These are phyloP conservation scores for Barbus barbus DNA, from an alignment of 2,113 vertebrate genomes.

Conservation along the genomic window DNA sequence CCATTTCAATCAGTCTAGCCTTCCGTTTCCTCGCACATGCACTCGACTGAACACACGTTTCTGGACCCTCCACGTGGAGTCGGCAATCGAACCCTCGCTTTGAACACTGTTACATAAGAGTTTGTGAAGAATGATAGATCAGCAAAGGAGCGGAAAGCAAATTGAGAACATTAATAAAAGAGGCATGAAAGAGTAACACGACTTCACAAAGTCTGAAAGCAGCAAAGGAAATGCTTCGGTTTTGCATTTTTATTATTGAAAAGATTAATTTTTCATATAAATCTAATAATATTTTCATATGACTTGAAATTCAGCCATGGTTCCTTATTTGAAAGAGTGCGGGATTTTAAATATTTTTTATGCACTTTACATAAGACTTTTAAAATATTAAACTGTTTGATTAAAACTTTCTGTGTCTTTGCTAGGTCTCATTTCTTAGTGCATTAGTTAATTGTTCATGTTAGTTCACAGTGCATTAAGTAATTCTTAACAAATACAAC, in stretches of 20 bases:
- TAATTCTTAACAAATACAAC: neutral
- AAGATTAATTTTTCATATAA: neutral
- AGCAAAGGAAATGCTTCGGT: neutral
- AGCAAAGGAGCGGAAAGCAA: neutral
- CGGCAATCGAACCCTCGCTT: neutral
- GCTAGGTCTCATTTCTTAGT: neutral
- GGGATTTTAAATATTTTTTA: neutral
- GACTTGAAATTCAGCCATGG: neutral
- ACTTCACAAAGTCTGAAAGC: neutral
- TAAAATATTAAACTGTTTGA: neutral
- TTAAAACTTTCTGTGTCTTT: neutral
- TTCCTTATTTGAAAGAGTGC: neutral
- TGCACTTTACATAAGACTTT: neutral
- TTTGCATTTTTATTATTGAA: neutral
- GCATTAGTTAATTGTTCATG: neutral
- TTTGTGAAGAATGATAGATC: neutral
- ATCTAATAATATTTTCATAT: neutral
- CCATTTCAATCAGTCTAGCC: neutral
- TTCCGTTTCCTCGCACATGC: conserved; percentile 1
- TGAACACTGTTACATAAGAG: conserved; percentile 14
- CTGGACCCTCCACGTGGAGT: neutral
- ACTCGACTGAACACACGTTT: neutral
- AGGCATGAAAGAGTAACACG: neutral
- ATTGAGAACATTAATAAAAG: conserved; percentile 6
- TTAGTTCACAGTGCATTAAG: neutral